A percentile compares a stretch with the other conserved stretches of the same genome.
Conservation (phyloP, 2,888 invertebrate genomes). For the Drosophila subsilvestris region DNA sequence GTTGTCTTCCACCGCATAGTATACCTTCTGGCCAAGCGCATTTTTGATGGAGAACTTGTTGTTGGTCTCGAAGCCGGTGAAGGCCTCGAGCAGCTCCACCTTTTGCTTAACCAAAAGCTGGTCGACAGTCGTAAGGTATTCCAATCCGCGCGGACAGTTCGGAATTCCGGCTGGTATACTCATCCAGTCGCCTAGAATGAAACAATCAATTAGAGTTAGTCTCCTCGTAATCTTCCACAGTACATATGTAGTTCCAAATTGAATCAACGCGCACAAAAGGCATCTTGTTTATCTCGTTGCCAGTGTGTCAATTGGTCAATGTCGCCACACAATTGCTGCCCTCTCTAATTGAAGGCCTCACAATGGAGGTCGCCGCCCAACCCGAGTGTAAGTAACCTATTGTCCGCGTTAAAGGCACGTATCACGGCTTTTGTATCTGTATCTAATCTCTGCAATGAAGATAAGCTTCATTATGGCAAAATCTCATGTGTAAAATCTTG, state of each 20-base stretch:
- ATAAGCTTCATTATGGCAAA: slow-evolving; percentile 49
- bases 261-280: slow-evolving; percentile 27
- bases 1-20: slow-evolving; percentile 92
- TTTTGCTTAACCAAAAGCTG: slow-evolving; percentile 92
- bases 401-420: slow-evolving; percentile 37
- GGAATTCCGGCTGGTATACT: slow-evolving; percentile 89
- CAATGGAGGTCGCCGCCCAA: slow-evolving; percentile 38
- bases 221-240: slow-evolving; percentile 4
- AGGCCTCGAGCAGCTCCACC: slow-evolving; percentile 90
- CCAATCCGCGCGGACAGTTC: slow-evolving; percentile 94
- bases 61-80: slow-evolving; percentile 93
- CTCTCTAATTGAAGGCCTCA: slow-evolving; percentile 57
- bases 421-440: slow-evolving; percentile 48
- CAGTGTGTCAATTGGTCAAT: slow-evolving; percentile 75
- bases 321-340: slow-evolving; percentile 63
- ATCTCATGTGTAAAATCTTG: slow-evolving; percentile 34
- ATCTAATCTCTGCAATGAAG: slow-evolving; percentile 59
- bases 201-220: neutral
- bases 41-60: slow-evolving; percentile 95
- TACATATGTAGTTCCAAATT: slow-evolving; percentile 8
- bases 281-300: slow-evolving; percentile 33
- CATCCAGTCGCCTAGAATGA: slow-evolving; percentile 87
- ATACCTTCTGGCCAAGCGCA: slow-evolving; percentile 91
- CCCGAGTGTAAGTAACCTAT: slow-evolving; percentile 34
- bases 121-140: slow-evolving; percentile 95